Percentiles rank a stretch among this genome's conserved stretches.
Conservation (phyloP, 2,797 vertebrate species). For the Chrosomus eos region DNA sequence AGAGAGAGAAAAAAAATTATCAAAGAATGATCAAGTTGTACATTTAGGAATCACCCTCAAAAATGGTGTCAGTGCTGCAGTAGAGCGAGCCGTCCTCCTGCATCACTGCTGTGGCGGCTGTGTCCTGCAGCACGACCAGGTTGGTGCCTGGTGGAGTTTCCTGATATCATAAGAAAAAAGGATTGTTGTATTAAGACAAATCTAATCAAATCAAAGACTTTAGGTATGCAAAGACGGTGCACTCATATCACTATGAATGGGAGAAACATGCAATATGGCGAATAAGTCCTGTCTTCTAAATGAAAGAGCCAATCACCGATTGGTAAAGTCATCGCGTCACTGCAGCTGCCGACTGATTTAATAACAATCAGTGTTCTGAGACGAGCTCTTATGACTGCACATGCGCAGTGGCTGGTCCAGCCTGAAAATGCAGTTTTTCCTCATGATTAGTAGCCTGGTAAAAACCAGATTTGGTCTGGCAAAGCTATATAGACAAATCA, state of each 20-base stretch:
- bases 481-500: too few species aligned
- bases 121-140: conserved; percentile 80
- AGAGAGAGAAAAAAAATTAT: background rate
- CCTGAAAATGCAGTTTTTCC: background rate
- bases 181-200: background rate
- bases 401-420: background rate
- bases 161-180: conserved; percentile 65
- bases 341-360: background rate
- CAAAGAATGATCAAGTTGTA: background rate
- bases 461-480: too few species aligned
- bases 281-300: background rate
- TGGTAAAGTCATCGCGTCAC: background rate
- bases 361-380: background rate
- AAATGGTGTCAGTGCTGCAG: conserved; percentile 82
- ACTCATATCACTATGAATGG: background rate
- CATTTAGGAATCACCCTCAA: conserved; percentile 75
- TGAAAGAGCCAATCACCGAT: background rate
- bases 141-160: conserved; percentile 78
- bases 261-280: background rate
- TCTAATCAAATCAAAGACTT: background rate
- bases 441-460: background rate
- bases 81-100: conserved; percentile 81
- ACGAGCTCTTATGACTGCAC: background rate
- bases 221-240: background rate
- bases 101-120: conserved; percentile 80